These are phyloP conservation scores for Rhea pennata DNA, from an alignment of 2,113 vertebrate genomes.

Conservation along the genomic window DNA sequence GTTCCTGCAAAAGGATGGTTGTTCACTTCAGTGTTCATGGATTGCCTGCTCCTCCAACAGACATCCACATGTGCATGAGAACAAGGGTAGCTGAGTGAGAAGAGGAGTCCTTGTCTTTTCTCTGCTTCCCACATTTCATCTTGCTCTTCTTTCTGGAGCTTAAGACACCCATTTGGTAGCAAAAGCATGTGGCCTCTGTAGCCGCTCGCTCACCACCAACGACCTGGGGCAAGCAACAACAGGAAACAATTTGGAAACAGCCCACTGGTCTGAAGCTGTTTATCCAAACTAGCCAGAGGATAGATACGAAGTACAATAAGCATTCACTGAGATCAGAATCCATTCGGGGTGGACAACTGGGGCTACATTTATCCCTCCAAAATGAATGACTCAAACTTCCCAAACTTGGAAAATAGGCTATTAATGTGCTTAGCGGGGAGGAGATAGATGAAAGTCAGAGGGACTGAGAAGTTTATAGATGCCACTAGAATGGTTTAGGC, in stretches of 20 bases:
- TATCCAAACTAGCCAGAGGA: not conserved
- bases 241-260: not conserved
- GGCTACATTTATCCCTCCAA: not conserved
- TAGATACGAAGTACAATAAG: constrained; percentile 2
- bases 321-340: constrained; percentile 19
- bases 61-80: not conserved
- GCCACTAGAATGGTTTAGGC: not conserved
- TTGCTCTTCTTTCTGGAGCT: not conserved
- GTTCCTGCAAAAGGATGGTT: not conserved
- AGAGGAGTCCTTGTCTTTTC: not conserved
- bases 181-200: not conserved
- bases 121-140: not conserved
- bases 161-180: not conserved
- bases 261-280: not conserved
- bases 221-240: not conserved
- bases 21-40: not conserved
- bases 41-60: not conserved
- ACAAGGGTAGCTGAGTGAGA: not conserved
- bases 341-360: not conserved
- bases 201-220: not conserved
- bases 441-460: not conserved
- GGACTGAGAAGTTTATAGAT: not conserved
- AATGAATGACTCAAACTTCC: constrained; percentile 8
- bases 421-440: not conserved
- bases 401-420: not conserved